A percentile compares a stretch with the other conserved stretches of the same genome.
Conservation (phyloP, 2,797 vertebrate species). For the Gadopsis marmoratus region DNA sequence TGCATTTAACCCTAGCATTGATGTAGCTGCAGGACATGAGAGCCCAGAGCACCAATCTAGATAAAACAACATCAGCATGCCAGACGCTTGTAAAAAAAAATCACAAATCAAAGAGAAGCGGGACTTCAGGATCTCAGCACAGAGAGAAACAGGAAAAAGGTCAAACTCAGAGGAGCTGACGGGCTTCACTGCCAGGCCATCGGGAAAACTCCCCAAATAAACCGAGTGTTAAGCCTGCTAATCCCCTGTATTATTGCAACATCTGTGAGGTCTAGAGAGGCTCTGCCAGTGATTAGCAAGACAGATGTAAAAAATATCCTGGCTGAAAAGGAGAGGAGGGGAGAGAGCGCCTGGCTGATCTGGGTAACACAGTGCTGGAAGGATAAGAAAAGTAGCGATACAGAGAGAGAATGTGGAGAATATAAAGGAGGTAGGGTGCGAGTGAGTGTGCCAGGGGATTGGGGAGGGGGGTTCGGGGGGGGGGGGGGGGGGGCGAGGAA, state of each 20-base stretch:
- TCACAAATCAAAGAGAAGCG: constrained; percentile 71
- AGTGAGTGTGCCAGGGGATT: constrained; percentile 52
- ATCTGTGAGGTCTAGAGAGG: constrained; percentile 82
- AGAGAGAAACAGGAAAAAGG: constrained; percentile 65
- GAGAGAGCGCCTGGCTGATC: constrained; percentile 42
- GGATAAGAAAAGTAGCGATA: constrained; percentile 52
- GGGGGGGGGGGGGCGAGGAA: constrained; percentile 23
- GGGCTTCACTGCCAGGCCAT: constrained; percentile 63
- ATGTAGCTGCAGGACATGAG: constrained; percentile 38
- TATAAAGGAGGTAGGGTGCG: constrained; percentile 63
- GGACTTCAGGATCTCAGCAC: constrained; percentile 56
- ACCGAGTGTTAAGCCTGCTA: constrained; percentile 79
- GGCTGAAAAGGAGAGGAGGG: constrained; percentile 43
- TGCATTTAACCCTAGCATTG: constrained; percentile 44
- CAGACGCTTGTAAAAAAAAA: constrained; percentile 37
- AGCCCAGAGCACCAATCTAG: constrained; percentile 42
- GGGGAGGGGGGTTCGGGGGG: not conserved
- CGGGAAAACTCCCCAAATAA: constrained; percentile 77
- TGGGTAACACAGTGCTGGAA: constrained; percentile 46
- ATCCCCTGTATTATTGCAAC: constrained; percentile 83
- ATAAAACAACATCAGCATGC: constrained; percentile 56
- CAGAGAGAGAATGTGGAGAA: constrained; percentile 59
- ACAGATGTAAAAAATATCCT: constrained; percentile 82
- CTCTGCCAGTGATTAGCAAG: constrained; percentile 77
- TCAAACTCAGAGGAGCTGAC: constrained; percentile 73